phyloP scores from a whole-genome alignment of 2,797 vertebrate species.

The Pogoniulus pusillus region DNA sequence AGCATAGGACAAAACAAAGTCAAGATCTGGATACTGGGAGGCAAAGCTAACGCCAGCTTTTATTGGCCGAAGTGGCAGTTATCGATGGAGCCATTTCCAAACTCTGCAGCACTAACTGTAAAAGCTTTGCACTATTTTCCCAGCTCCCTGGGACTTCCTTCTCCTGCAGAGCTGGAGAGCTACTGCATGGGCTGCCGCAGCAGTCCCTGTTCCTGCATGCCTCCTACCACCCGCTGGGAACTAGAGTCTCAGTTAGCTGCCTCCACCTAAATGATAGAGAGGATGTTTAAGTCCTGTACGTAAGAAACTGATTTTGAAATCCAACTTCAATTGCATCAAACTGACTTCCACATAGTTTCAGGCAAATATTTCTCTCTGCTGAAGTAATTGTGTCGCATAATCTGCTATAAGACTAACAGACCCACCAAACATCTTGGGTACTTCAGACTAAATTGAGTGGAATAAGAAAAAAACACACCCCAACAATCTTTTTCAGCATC shows the following conservation, averaged over 20 bases:
- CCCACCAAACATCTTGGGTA: not conserved
- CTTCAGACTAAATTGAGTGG: not conserved
- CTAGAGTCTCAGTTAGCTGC: constrained; percentile 43
- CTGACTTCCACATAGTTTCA: constrained; percentile 5
- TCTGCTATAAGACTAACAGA: not conserved
- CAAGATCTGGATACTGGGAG: constrained; percentile 41
- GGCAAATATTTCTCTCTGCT: constrained; percentile 2
- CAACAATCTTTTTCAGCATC: constrained; percentile 1
- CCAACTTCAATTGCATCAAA: constrained; percentile 34
- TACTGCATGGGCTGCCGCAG: not conserved
- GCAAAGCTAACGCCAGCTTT: constrained; percentile 48
- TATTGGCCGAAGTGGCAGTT: constrained; percentile 9
- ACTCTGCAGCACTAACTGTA: constrained; percentile 23
- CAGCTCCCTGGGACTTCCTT: not conserved
- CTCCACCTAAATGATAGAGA: constrained; percentile 8
- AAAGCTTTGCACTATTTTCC: constrained; percentile 44
- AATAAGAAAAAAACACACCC: not conserved
- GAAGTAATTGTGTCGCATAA: not conserved
- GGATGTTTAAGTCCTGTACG: not conserved
- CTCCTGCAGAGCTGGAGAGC: not conserved
- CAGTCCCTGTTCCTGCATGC: not conserved
- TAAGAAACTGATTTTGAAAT: constrained; percentile 40
- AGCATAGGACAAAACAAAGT: constrained; percentile 28
- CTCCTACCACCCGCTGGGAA: constrained; percentile 22
- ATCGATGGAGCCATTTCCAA: constrained; percentile 16